Base-by-base conservation (phyloP, 2,888 invertebrate species). In the Esperia sulphurella region DNA sequence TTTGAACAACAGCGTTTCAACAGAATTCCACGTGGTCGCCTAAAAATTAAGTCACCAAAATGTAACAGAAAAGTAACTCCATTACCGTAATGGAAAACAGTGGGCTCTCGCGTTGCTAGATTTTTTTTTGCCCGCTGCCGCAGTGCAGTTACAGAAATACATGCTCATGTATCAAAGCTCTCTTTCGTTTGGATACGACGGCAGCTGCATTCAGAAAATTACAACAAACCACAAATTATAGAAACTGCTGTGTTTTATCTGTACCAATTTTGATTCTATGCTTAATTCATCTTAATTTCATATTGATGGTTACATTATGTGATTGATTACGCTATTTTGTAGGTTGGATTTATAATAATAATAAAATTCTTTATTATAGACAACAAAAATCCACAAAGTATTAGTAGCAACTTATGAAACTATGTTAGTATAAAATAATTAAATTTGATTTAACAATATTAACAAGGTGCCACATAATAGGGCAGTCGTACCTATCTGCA, bases 31-130 rank as follows among this genome's bases (percentile, higher is more conserved):
- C 38, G 21, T 29, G 33, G 35, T n/a, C 12, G 10, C 14, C 53
- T 63, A 52, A 71, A 73, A 74, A 74, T 68, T 67, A 71, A 68
- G 71, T 68, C 67, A 68, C 72, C 72, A 75, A 79, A 82, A 79
- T 74, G 66, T 77, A 70, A 74, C 73, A 66, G 74, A 71, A 77
- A 79, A 78, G 65, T 80, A 79, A 80, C 77, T 79, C 80, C 83
- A 84, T 85, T 85, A 84, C 65, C 63, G 67, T 84, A 84, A 84
- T 85, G 83, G 83, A 83, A 83, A 83, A 84, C 80, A 84, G 78
- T 81, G 79, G 72, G 72, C 75, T 75, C 75, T 76, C 71, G 58
- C 70, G 77, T 71, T 67, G 74, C 68, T 73, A 66, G 68, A 58
- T 73, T 76, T 79, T 76, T 79, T 62, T 62, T 63, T 74, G 53